These are phyloP conservation scores for Cecropterus lyciades DNA, from an alignment of 1,140 invertebrate genomes.

Conservation along the genomic window DNA sequence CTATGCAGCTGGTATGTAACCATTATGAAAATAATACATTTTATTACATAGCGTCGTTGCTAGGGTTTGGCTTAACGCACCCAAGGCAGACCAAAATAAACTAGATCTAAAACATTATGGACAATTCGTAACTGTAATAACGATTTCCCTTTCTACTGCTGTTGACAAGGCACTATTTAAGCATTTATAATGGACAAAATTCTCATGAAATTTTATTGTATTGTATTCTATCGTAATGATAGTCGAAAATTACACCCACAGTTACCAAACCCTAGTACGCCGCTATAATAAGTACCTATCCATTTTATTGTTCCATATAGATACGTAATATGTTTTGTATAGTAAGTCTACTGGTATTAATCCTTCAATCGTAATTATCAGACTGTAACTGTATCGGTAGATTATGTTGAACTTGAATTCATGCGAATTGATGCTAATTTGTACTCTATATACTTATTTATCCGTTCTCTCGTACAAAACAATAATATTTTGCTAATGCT, in stretches of 20 bases:
- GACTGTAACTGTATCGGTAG: slow-evolving; percentile 34
- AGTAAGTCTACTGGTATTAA: slow-evolving; percentile 13
- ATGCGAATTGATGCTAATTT: slow-evolving; percentile 33
- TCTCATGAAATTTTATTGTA: background rate
- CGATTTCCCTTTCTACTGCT: no score
- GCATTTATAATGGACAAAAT: background rate
- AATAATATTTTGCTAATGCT: slow-evolving; percentile 15
- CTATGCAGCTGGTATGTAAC: slow-evolving; percentile 97
- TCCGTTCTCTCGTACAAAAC: slow-evolving; percentile 27
- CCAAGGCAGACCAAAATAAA: no score
- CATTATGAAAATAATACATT: background rate
- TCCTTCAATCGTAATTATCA: slow-evolving; percentile 36
- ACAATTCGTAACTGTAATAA: no score
- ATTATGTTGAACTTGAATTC: slow-evolving; percentile 35
- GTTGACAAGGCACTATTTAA: no score
- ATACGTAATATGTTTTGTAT: slow-evolving; percentile 7
- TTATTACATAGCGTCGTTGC: background rate
- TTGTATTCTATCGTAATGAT: no score
- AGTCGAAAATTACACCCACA: no score
- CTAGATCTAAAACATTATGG: no score
- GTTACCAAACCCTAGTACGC: background rate
- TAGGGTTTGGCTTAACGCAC: background rate
- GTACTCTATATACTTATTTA: slow-evolving; percentile 28
- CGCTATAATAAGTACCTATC: background rate
- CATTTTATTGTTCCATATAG: background rate